Base-by-base conservation (phyloP, 2,888 invertebrate species). In the Chloromyia formosa region DNA sequence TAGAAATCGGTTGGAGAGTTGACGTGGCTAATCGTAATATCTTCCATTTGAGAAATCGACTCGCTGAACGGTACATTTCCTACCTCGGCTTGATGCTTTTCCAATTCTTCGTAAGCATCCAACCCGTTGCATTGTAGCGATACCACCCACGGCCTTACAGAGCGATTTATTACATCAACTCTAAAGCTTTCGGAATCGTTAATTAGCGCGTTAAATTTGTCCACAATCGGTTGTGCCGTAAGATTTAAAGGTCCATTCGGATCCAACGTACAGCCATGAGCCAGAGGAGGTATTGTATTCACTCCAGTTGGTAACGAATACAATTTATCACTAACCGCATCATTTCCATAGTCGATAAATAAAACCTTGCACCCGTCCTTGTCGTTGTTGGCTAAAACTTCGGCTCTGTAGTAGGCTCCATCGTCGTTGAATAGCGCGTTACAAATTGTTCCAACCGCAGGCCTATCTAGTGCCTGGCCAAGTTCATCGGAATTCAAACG, bases 1-100 rank as follows among this genome's bases (percentile, higher is more conserved):
- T 92, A 93, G 82, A 94, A 93, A 78, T 93, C 92, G 23, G 89
- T 88, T 0, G 91, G 88, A 0, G 91, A 90, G 80, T 90, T 90
- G 1, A 90, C 86, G 79, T 90, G 90, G 80, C 91, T 90, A 1
- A 93, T 87, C 80, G 89, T 90, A 12, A 91, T 91, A 10, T 60
- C 27, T 77, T 45, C 22, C 5, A 4, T 14, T 12, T 60, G 27
- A 2, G 27, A 4, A 4, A 4, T 35, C 27, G 27, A 7, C 7
- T 35, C 27, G 7, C 27, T 4, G 27, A 35, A 4, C n/a, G 10
- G 10, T 35, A 1, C 54, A 14, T 54, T 22, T 1, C 1, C n/a
- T 2, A 1, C 10, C 14, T 54, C 27, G n/a, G 10, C 7, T 69
- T 27, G 53, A 0, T 80, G 78, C 45, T 78, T 79, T 40, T 79